Evolutionary conservation across 1,140 invertebrate species (phyloP).

Genomic region (Leptonema lineaticorne): DNA sequence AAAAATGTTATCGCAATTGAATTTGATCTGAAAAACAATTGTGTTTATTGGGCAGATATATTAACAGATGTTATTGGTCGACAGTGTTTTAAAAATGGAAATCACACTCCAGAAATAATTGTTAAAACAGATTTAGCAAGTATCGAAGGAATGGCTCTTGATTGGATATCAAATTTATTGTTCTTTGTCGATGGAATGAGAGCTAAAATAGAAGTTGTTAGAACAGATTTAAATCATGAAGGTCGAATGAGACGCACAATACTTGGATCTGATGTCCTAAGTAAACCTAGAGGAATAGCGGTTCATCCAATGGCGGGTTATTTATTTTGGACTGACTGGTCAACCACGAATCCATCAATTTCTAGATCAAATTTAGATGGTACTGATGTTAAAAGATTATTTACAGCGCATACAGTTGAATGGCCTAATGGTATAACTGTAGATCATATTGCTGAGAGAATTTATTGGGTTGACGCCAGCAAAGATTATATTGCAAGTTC

Average conservation of each 20-base stretch:
- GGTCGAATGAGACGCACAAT: slow-evolving; percentile 79
- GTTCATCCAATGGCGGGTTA: slow-evolving; percentile 83
- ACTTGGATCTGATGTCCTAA: slow-evolving; percentile 67
- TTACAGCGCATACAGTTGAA: slow-evolving; percentile 67
- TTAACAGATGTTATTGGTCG: slow-evolving; percentile 75
- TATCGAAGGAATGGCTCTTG: slow-evolving; percentile 89
- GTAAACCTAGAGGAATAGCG: slow-evolving; percentile 85
- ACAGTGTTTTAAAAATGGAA: slow-evolving; percentile 72
- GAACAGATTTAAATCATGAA: slow-evolving; percentile 65
- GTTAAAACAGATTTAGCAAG: slow-evolving; percentile 74
- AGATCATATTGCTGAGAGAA: slow-evolving; percentile 76
- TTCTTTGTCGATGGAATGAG: slow-evolving; percentile 87
- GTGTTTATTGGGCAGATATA: slow-evolving; percentile 88
- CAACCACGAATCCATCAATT: slow-evolving; percentile 71
- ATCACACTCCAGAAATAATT: slow-evolving; percentile 65
- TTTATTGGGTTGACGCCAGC: slow-evolving; percentile 87
- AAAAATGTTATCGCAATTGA: slow-evolving; percentile 86
- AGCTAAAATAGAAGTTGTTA: slow-evolving; percentile 77
- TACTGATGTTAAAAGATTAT: slow-evolving; percentile 67
- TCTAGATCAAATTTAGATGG: slow-evolving; percentile 87
- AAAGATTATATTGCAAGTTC: slow-evolving; percentile 84
- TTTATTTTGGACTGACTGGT: slow-evolving; percentile 95
- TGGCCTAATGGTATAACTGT: slow-evolving; percentile 90
- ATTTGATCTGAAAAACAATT: slow-evolving; percentile 82
- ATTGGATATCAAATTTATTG: slow-evolving; percentile 91